These are phyloP conservation scores for Drosophila sucinea DNA, from an alignment of 1,140 invertebrate species.

Conservation along the genomic window DNA sequence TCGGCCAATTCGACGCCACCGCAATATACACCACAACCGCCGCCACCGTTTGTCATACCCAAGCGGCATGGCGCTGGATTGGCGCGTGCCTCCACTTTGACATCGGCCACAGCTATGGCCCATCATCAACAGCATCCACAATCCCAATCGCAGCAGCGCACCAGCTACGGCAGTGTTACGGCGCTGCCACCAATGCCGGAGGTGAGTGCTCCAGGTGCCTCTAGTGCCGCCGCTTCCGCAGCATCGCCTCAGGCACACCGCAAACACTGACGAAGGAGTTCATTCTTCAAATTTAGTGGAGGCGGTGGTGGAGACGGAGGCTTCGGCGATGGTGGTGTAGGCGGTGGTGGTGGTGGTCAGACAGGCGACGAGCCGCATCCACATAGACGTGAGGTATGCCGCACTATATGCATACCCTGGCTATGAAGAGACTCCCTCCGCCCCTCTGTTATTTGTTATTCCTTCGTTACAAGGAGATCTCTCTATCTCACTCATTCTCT, in stretches of 20 bases:
- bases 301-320: slow-evolving; percentile 5
- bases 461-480: neutral
- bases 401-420: slow-evolving; percentile 80
- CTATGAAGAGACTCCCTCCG: slow-evolving; percentile 40
- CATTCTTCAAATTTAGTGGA: slow-evolving; percentile 73
- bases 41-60: slow-evolving; percentile 85
- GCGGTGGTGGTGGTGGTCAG: slow-evolving; percentile 63
- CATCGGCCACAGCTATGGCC: slow-evolving; percentile 18
- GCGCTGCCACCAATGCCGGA: slow-evolving; percentile 67
- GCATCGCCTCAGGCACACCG: slow-evolving; percentile 70
- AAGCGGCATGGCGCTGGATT: slow-evolving; percentile 78
- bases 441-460: neutral
- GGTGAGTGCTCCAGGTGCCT: slow-evolving; percentile 34
- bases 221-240: slow-evolving; percentile 45
- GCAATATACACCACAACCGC: slow-evolving; percentile 83
- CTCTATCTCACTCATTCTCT: neutral
- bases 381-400: slow-evolving; percentile 70
- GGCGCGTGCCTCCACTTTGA: slow-evolving; percentile 67
- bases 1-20: slow-evolving; percentile 81
- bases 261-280: slow-evolving; percentile 83
- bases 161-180: slow-evolving; percentile 69
- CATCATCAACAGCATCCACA: slow-evolving; percentile 27
- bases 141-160: slow-evolving; percentile 66
- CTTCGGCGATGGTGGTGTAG: slow-evolving; percentile 28
- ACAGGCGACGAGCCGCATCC: slow-evolving; percentile 70